Percentiles rank a stretch among this genome's conserved stretches.
phyloP scores from a whole-genome alignment of 2,888 invertebrate species.

The Sphaerophoria rueppellii region DNA sequence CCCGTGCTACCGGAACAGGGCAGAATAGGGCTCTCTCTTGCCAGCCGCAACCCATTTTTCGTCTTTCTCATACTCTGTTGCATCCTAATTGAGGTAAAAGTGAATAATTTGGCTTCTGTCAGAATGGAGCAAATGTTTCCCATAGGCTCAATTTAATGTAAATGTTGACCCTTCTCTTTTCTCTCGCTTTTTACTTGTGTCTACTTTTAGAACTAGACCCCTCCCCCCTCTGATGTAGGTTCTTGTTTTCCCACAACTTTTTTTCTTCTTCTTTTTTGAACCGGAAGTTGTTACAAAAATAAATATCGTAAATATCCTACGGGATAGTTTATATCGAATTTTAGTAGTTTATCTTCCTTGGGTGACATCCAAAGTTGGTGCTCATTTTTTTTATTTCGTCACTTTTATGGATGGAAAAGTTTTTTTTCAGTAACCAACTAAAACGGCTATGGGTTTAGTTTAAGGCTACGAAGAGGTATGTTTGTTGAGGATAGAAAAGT shows the following conservation, averaged over 20 bases:
- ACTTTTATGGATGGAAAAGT: conserved; percentile 27
- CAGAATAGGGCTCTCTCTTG: conserved; percentile 10
- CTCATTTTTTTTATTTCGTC: conserved; percentile 40
- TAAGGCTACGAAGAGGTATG: too few relatives aligned
- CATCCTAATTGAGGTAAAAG: conserved; percentile 70
- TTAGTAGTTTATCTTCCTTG: conserved; percentile 66
- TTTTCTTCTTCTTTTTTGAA: conserved; percentile 8
- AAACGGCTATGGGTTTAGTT: not conserved
- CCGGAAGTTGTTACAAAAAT: conserved; percentile 62
- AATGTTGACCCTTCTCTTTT: conserved; percentile 49
- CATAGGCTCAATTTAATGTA: conserved; percentile 64
- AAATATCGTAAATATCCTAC: conserved; percentile 53
- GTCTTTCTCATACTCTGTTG: conserved; percentile 48
- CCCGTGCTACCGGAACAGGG: conserved; percentile 2
- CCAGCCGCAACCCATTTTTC: not conserved
- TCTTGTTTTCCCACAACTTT: not conserved
- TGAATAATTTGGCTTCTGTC: conserved; percentile 70
- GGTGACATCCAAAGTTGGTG: conserved; percentile 37
- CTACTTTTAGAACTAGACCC: too few relatives aligned
- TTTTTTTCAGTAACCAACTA: not conserved
- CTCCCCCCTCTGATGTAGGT: not conserved
- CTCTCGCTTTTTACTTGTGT: not conserved
- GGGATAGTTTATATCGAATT: conserved; percentile 61
- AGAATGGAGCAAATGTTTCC: conserved; percentile 62
- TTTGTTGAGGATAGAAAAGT: not conserved